These are phyloP conservation scores for Andrena fulva DNA, from an alignment of 2,888 invertebrate genomes.

Conservation along the genomic window DNA sequence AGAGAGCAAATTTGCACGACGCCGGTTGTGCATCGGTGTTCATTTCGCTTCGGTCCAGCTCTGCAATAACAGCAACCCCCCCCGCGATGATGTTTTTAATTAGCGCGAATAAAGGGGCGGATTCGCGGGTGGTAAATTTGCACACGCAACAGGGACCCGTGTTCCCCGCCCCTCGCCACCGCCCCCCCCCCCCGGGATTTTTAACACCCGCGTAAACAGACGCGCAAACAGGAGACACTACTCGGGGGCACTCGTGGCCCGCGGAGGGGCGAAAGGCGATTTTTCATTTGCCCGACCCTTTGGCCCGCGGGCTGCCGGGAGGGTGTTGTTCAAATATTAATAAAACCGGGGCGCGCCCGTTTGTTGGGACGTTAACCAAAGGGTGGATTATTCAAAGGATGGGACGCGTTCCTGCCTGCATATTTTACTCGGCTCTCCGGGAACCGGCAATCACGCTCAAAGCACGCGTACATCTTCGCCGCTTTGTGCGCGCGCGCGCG, in stretches of 20 bases:
- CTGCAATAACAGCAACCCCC: background rate
- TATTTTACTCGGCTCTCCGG: background rate
- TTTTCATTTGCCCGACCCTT: slow-evolving; percentile 4
- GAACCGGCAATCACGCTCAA: slow-evolving; percentile 6
- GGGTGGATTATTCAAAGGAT: background rate
- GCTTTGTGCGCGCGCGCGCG: background rate
- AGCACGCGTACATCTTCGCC: background rate
- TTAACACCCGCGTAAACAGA: slow-evolving; percentile 21
- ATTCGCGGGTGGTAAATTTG: slow-evolving; percentile 29
- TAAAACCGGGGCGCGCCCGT: slow-evolving; percentile 11
- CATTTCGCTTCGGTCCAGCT: background rate
- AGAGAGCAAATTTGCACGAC: slow-evolving; percentile 2
- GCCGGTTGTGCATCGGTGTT: background rate
- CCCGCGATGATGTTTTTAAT: slow-evolving; percentile 25
- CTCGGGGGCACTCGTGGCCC: background rate
- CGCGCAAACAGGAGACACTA: slow-evolving; percentile 1
- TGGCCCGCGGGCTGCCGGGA: background rate
- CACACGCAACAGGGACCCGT: background rate
- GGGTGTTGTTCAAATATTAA: slow-evolving; percentile 31
- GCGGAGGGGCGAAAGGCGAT: slow-evolving; percentile 7
- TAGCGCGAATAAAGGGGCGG: slow-evolving; percentile 26
- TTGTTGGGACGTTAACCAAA: slow-evolving; percentile 8
- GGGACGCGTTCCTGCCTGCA: background rate
- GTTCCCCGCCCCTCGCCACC: background rate
- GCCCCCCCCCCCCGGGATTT: no score